Percentiles rank a stretch among this genome's conserved stretches.
Evolutionary conservation across 1,140 invertebrate species (phyloP).

Genomic region (Drosophila melanogaster): Release_6_plus_ISO1_MT NT_033777.3:9359501-9360000

Average conservation of each 20-base stretch:
- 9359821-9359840: conserved; percentile 53
- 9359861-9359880: conserved; percentile 39
- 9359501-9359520: conserved; percentile 30
- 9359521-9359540: conserved; percentile 33
- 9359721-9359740: conserved; percentile 23
- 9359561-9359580: conserved; percentile 12
- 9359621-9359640: conserved; percentile 45
- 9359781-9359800: conserved; percentile 55
- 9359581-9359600: conserved; percentile 35
- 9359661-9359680: conserved; percentile 71
- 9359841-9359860: conserved; percentile 30
- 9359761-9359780: conserved; percentile 43
- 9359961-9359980: conserved; percentile 34
- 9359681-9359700: conserved; percentile 71
- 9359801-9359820: conserved; percentile 53
- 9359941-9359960: conserved; percentile 38
- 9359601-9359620: conserved; percentile 54
- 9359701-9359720: conserved; percentile 59
- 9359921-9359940: conserved; percentile 31
- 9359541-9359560: conserved; percentile 17
- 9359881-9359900: conserved; percentile 34
- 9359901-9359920: conserved; percentile 13
- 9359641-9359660: conserved; percentile 52
- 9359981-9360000: conserved; percentile 53
- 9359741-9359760: conserved; percentile 67